phyloP scores from a whole-genome alignment of 2,113 vertebrate species.

The Ammodytes dubius region DNA sequence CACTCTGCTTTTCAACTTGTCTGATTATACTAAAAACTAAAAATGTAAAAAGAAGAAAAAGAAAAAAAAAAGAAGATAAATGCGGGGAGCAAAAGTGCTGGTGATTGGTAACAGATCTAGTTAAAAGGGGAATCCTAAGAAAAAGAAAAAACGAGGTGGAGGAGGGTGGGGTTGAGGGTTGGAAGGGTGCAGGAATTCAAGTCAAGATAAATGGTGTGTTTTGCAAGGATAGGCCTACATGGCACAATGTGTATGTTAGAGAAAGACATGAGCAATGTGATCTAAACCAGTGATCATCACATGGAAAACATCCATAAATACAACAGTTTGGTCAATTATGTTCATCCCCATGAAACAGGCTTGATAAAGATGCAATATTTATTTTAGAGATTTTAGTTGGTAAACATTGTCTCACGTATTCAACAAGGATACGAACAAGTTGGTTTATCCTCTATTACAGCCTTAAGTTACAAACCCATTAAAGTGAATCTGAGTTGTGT shows the following conservation, averaged over 20 bases:
- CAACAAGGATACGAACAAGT: background rate
- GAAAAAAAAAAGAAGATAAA: conserved; percentile 56
- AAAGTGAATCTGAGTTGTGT: background rate
- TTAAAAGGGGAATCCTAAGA: conserved; percentile 59
- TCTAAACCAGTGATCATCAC: conserved; percentile 7
- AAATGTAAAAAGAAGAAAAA: conserved; percentile 31
- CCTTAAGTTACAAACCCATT: background rate
- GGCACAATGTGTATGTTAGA: conserved; percentile 63
- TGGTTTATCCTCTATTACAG: background rate
- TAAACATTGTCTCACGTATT: background rate
- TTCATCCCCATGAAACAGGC: background rate
- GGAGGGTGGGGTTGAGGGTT: conserved; percentile 61
- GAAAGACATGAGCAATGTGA: conserved; percentile 27
- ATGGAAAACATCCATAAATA: background rate
- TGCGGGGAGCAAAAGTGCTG: conserved; percentile 69
- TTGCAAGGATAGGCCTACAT: conserved; percentile 66
- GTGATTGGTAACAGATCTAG: conserved; percentile 78
- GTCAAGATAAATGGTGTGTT: conserved; percentile 84
- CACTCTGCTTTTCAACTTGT: background rate
- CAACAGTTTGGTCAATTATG: background rate
- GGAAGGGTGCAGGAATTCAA: conserved; percentile 75
- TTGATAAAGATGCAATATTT: background rate
- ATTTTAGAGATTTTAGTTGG: background rate
- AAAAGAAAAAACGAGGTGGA: conserved; percentile 40
- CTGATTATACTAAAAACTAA: background rate